Evolutionary conservation across 2,888 invertebrate genomes (phyloP).

Genomic region (Stictocephala bisonia): DNA sequence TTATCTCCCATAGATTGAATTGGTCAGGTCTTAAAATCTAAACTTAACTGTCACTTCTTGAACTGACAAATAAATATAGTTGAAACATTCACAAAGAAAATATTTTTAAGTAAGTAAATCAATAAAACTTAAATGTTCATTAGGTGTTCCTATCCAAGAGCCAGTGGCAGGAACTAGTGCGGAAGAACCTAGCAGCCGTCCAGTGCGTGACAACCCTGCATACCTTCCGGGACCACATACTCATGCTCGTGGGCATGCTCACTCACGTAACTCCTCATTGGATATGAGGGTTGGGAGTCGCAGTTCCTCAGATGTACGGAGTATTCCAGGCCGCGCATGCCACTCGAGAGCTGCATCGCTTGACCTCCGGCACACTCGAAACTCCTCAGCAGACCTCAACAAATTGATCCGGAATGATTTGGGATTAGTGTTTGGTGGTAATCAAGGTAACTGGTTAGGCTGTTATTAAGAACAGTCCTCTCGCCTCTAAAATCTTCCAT

Average conservation of each 20-base stretch:
- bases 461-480: not conserved
- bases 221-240: slow-evolving; percentile 55
- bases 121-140: no score
- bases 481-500: no score
- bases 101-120: slow-evolving; percentile 38
- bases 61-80: slow-evolving; percentile 19
- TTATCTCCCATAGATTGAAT: no score
- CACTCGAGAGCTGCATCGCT: slow-evolving; percentile 89
- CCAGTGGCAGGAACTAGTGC: slow-evolving; percentile 56
- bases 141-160: slow-evolving; percentile 70
- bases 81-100: not conserved
- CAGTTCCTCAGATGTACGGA: slow-evolving; percentile 66
- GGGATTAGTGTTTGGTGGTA: slow-evolving; percentile 74
- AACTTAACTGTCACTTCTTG: not conserved
- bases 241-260: slow-evolving; percentile 62
- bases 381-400: slow-evolving; percentile 80
- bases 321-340: slow-evolving; percentile 64
- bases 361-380: slow-evolving; percentile 78
- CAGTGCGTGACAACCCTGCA: slow-evolving; percentile 26
- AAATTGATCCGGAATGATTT: slow-evolving; percentile 78
- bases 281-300: slow-evolving; percentile 72
- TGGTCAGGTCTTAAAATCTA: not conserved
- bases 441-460: slow-evolving; percentile 65
- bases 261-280: slow-evolving; percentile 86
- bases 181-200: slow-evolving; percentile 31